phyloP scores from a whole-genome alignment of 2,797 vertebrate genomes.

The Mormyrus hasselquistii region DNA sequence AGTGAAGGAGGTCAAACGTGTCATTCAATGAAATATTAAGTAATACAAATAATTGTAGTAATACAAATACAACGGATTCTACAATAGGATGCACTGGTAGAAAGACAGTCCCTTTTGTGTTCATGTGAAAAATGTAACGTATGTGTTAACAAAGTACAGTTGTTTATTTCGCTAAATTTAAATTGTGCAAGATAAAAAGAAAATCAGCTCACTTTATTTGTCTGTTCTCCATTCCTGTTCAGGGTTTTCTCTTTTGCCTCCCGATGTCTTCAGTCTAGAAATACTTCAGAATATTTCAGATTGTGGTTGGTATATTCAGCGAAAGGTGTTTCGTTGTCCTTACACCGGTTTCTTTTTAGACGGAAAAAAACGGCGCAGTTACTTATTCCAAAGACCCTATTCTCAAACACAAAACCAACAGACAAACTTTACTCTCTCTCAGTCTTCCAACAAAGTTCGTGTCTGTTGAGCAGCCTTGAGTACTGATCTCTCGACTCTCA shows the following conservation, averaged over 20 bases:
- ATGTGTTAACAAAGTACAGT: not conserved
- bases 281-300: not conserved
- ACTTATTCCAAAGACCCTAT: not conserved
- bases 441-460: not conserved
- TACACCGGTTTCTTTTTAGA: not conserved
- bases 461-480: not conserved
- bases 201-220: constrained; percentile 15
- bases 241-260: not conserved
- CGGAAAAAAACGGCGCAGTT: not conserved
- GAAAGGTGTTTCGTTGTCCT: not conserved
- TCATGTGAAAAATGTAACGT: not conserved
- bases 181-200: not conserved
- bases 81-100: not conserved
- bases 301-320: not conserved
- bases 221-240: constrained; percentile 20
- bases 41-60: not conserved
- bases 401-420: not conserved
- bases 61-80: not conserved
- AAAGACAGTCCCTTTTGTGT: not conserved
- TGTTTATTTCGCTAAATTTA: not conserved
- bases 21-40: constrained; percentile 6
- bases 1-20: not conserved
- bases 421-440: not conserved
- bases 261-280: not conserved
- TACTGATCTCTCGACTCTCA: constrained; percentile 1